A percentile compares a stretch with the other conserved stretches of the same genome.
phyloP scores from a whole-genome alignment of 1,140 invertebrate species.

The Conus betulinus region DNA sequence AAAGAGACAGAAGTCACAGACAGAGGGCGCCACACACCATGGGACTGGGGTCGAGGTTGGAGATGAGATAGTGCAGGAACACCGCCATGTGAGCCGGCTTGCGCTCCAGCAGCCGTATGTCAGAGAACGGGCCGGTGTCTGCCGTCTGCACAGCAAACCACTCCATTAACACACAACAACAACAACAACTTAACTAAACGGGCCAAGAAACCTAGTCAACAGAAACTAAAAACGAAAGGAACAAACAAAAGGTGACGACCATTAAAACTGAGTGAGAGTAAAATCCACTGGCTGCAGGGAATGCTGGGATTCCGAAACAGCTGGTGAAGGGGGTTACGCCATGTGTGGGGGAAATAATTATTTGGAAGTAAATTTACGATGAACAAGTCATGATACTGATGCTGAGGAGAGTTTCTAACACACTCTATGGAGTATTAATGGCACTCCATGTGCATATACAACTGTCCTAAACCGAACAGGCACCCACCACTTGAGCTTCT shows the following conservation, averaged over 20 bases:
- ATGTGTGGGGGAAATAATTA: too few species aligned
- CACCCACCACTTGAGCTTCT: too few species aligned
- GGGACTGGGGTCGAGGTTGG: constrained; percentile 85
- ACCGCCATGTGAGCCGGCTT: constrained; percentile 90
- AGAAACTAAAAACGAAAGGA: background rate
- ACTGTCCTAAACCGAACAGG: too few species aligned
- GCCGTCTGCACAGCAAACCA: constrained; percentile 56
- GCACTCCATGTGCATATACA: too few species aligned
- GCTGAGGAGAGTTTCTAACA: too few species aligned
- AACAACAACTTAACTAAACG: background rate
- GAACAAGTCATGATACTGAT: too few species aligned
- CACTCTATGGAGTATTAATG: too few species aligned
- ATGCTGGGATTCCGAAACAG: too few species aligned
- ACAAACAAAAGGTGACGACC: background rate
- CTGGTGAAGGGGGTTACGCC: too few species aligned
- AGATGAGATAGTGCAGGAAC: constrained; percentile 91
- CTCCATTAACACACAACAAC: background rate
- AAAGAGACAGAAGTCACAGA: background rate
- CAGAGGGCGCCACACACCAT: constrained; percentile 65
- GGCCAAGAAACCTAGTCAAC: background rate
- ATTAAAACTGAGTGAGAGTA: too few species aligned
- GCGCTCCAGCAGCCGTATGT: constrained; percentile 66
- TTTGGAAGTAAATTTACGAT: too few species aligned
- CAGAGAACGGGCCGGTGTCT: constrained; percentile 78
- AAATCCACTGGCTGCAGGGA: too few species aligned